Percentiles rank a stretch among this genome's conserved stretches.
phyloP scores from a whole-genome alignment of 2,113 vertebrate species.

The Hypomesus transpacificus region DNA sequence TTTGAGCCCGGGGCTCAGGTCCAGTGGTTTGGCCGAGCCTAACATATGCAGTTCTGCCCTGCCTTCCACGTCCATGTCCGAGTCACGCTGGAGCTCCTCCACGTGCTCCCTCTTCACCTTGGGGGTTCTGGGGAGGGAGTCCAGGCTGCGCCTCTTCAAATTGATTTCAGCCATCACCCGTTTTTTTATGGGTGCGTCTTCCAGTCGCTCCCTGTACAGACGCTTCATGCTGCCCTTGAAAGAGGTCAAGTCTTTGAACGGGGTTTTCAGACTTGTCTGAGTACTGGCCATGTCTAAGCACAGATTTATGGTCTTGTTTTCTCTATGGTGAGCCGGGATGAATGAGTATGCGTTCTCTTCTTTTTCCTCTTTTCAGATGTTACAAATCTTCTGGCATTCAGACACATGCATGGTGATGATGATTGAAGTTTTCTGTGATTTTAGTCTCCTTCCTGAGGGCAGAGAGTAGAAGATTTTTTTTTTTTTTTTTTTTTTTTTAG shows the following conservation, averaged over 20 bases:
- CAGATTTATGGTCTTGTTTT: conserved; percentile 33
- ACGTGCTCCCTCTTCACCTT: conserved; percentile 86
- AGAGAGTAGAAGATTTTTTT: not conserved
- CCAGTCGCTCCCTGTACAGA: conserved; percentile 75
- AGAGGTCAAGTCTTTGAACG: conserved; percentile 73
- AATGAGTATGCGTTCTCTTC: conserved; percentile 31
- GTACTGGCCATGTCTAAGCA: conserved; percentile 80
- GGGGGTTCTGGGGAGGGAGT: conserved; percentile 73
- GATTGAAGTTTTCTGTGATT: conserved; percentile 39
- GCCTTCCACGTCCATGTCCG: conserved; percentile 66
- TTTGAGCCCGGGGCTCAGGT: conserved; percentile 93
- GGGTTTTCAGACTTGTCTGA: conserved; percentile 77
- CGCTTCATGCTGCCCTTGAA: conserved; percentile 77
- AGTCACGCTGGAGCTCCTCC: conserved; percentile 73
- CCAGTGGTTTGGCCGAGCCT: conserved; percentile 78
- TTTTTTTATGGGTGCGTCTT: conserved; percentile 87
- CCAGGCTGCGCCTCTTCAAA: conserved; percentile 74
- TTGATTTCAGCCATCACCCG: conserved; percentile 84
- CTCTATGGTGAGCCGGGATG: conserved; percentile 31
- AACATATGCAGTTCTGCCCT: conserved; percentile 63
- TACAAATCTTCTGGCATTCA: conserved; percentile 56
- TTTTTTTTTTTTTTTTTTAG: not conserved
- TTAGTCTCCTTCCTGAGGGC: conserved; percentile 49
- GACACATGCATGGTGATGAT: conserved; percentile 58
- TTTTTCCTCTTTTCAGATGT: conserved; percentile 48